These are phyloP conservation scores for Drosophila kambysellisi DNA, from an alignment of 2,888 invertebrate genomes.

Conservation along the genomic window DNA sequence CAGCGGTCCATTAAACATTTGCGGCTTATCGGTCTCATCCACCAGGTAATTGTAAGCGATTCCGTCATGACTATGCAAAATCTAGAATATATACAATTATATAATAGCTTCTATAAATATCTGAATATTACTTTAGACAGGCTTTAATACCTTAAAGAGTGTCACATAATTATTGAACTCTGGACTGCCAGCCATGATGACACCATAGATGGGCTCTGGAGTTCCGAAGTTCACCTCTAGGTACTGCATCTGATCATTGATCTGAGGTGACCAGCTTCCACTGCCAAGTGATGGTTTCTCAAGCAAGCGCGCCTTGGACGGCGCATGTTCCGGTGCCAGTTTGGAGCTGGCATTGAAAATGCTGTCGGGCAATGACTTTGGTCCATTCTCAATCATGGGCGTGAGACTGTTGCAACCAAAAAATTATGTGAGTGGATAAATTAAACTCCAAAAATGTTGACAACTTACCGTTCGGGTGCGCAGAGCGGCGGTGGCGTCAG, in stretches of 20 bases:
- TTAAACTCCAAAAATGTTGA: background rate
- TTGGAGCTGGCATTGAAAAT: slow-evolving; percentile 88
- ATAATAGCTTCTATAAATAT: background rate
- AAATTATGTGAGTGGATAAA: background rate
- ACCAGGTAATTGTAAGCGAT: slow-evolving; percentile 87
- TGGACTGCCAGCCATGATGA: slow-evolving; percentile 90
- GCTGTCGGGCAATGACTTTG: slow-evolving; percentile 86
- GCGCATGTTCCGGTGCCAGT: slow-evolving; percentile 86
- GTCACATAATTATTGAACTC: slow-evolving; percentile 90
- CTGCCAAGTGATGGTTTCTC: slow-evolving; percentile 73
- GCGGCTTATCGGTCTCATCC: slow-evolving; percentile 86
- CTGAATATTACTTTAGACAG: background rate
- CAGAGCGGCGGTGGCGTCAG: slow-evolving; percentile 86
- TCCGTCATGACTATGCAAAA: slow-evolving; percentile 89
- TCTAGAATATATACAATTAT: slow-evolving; percentile 56
- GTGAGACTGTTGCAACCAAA: slow-evolving; percentile 63
- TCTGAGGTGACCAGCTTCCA: slow-evolving; percentile 90
- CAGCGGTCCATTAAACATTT: slow-evolving; percentile 90
- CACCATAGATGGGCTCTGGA: slow-evolving; percentile 90
- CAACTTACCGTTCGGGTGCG: slow-evolving; percentile 82
- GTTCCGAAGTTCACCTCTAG: slow-evolving; percentile 89
- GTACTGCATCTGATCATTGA: slow-evolving; percentile 88
- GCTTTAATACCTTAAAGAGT: slow-evolving; percentile 87
- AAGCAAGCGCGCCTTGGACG: slow-evolving; percentile 86
- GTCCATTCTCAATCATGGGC: slow-evolving; percentile 85